Percentiles rank a stretch among this genome's conserved stretches.
Conservation (phyloP, 2,113 vertebrate species). For the western clawed frog (Xenopus tropicalis) region UCB_Xtro_10.0 CM004446.2:14418501-14419000, state of each 20-base stretch:
- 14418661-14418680: slow-evolving; percentile 43
- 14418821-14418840: slow-evolving; percentile 66
- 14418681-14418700: slow-evolving; percentile 55
- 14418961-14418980: slow-evolving; percentile 68
- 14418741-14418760: slow-evolving; percentile 57
- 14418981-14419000: slow-evolving; percentile 69
- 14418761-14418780: slow-evolving; percentile 60
- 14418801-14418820: slow-evolving; percentile 69
- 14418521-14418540: no score
- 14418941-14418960: slow-evolving; percentile 64
- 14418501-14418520: no score
- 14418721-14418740: slow-evolving; percentile 61
- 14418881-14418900: slow-evolving; percentile 67
- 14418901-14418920: slow-evolving; percentile 73
- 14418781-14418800: slow-evolving; percentile 69
- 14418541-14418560: not conserved
- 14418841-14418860: slow-evolving; percentile 60
- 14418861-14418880: slow-evolving; percentile 59
- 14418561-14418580: not conserved
- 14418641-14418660: slow-evolving; percentile 19
- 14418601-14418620: slow-evolving; percentile 27
- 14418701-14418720: slow-evolving; percentile 47
- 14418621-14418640: slow-evolving; percentile 44
- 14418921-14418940: slow-evolving; percentile 77
- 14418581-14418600: slow-evolving; percentile 5